These are phyloP conservation scores for Polietes domitor DNA, from an alignment of 2,888 invertebrate genomes.

Conservation along the genomic window DNA sequence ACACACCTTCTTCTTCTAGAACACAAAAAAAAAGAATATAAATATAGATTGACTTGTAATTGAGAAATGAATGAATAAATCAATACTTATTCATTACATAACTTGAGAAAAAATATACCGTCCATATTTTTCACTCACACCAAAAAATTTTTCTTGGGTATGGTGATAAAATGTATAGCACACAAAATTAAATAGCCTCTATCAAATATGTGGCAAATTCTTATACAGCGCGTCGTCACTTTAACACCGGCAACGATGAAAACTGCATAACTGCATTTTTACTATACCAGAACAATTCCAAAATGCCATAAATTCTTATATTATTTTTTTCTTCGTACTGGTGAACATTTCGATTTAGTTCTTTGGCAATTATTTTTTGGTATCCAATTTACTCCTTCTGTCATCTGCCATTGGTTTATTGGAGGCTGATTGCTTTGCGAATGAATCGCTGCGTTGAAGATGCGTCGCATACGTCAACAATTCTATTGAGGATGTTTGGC, in stretches of 20 bases:
- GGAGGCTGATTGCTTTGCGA: background rate
- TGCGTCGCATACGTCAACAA: background rate
- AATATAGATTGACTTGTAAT: too few relatives aligned
- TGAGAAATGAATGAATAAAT: too few relatives aligned
- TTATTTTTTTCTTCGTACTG: conserved; percentile 13
- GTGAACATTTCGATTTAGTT: conserved; percentile 21
- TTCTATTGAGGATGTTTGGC: background rate
- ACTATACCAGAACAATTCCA: background rate
- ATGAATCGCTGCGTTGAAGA: too few relatives aligned
- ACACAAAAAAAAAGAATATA: too few relatives aligned
- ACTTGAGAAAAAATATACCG: too few relatives aligned
- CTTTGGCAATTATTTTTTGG: background rate
- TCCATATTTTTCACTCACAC: too few relatives aligned
- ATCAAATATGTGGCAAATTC: conserved; percentile 3
- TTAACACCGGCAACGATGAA: background rate
- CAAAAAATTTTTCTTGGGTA: background rate
- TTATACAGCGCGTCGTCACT: background rate
- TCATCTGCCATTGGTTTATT: background rate
- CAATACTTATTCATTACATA: too few relatives aligned
- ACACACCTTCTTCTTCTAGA: too few relatives aligned
- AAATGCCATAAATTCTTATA: conserved; percentile 8
- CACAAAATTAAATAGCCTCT: background rate
- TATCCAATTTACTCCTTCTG: background rate
- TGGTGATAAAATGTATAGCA: background rate
- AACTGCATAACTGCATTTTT: background rate